Conservation (phyloP, 2,888 invertebrate genomes). For the Leucophora obtusa region DNA sequence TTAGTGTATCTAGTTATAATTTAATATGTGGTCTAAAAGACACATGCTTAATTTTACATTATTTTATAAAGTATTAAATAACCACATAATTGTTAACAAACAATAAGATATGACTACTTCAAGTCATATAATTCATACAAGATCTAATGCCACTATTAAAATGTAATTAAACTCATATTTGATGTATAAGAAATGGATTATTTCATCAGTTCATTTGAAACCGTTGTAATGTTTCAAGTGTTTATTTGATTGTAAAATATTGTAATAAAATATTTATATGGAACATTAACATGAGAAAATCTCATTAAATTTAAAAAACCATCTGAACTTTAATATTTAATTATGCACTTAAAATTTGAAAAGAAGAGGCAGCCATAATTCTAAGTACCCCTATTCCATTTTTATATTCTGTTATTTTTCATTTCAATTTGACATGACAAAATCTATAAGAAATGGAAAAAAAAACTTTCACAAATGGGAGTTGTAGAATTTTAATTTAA, state of each 20-base stretch:
- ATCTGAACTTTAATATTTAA: conserved; percentile 52
- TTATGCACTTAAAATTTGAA: conserved; percentile 47
- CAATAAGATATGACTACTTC: neutral
- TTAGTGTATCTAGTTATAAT: neutral
- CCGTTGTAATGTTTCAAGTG: neutral
- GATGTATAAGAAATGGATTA: conserved; percentile 29
- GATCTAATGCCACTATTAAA: neutral
- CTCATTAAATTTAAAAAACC: conserved; percentile 28
- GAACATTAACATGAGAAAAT: conserved; percentile 20
- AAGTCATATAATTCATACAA: neutral
- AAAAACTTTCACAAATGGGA: neutral
- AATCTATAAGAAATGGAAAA: neutral
- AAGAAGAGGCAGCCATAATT: neutral
- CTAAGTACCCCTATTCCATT: neutral
- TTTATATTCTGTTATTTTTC: neutral
- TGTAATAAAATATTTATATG: conserved; percentile 31
- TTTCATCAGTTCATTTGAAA: conserved; percentile 2
- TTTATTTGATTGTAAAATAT: conserved; percentile 24
- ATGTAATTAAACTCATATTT: conserved; percentile 21
- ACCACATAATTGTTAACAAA: conserved; percentile 32
- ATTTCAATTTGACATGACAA: neutral
- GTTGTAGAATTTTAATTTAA: neutral
- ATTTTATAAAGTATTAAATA: conserved; percentile 23
- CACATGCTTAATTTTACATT: conserved; percentile 31
- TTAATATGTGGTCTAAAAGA: conserved; percentile 29